Evolutionary conservation across 2,797 vertebrate genomes (phyloP).

Genomic region (Falco biarmicus): DNA sequence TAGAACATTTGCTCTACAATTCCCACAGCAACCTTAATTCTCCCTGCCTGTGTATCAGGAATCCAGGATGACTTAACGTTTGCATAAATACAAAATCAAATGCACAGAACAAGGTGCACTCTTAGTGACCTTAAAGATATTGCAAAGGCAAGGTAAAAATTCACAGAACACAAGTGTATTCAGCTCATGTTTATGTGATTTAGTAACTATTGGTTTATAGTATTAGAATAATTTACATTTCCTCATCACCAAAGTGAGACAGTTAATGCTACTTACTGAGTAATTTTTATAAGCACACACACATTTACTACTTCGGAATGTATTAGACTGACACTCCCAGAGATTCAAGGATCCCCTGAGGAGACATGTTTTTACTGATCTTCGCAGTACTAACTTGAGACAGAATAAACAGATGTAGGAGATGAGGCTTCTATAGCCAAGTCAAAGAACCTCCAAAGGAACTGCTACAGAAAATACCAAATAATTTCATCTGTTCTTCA

Average conservation of each 20-base stretch:
- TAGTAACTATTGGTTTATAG: neutral
- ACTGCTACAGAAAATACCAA: neutral
- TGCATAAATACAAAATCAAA: neutral
- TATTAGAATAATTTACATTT: neutral
- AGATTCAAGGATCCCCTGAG: neutral
- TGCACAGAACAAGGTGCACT: neutral
- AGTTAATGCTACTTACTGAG: neutral
- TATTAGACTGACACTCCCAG: neutral
- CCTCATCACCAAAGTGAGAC: neutral
- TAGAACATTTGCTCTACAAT: neutral
- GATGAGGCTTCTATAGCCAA: neutral
- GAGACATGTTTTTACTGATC: neutral
- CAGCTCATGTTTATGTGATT: neutral
- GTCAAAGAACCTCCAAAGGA: neutral
- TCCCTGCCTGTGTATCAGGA: slow-evolving; percentile 7
- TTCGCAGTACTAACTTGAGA: neutral
- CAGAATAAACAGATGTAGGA: neutral
- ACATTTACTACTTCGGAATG: neutral
- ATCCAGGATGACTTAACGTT: slow-evolving; percentile 25
- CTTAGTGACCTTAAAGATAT: neutral
- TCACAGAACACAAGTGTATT: neutral
- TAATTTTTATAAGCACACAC: neutral
- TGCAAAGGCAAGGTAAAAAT: neutral
- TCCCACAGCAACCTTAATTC: slow-evolving; percentile 55
- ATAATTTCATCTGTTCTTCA: neutral